A percentile compares a stretch with the other conserved stretches of the same genome.
These are phyloP conservation scores for Echeneis naucrates DNA, from an alignment of 2,797 vertebrate genomes.

Conservation along the genomic window DNA sequence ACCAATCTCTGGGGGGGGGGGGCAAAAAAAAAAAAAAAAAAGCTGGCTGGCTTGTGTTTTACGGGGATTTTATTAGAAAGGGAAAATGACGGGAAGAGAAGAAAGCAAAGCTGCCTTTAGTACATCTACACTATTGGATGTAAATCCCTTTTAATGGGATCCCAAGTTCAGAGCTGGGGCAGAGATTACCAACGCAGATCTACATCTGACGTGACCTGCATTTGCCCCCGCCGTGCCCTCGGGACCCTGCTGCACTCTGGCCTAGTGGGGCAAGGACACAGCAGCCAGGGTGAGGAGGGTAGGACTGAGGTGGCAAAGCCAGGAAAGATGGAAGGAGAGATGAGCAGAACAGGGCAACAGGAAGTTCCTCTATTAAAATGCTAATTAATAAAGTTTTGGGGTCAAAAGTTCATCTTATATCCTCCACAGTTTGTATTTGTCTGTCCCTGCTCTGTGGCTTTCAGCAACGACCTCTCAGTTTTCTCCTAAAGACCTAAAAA, in stretches of 20 bases:
- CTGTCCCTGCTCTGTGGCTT: too few species aligned
- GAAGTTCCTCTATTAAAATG: not conserved
- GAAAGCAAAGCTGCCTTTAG: constrained; percentile 78
- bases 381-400: not conserved
- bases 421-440: too few species aligned
- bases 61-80: constrained; percentile 64
- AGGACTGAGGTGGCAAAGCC: not conserved
- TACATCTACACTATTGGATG: constrained; percentile 86
- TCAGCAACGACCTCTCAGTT: too few species aligned
- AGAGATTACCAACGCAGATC: constrained; percentile 84
- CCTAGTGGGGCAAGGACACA: not conserved
- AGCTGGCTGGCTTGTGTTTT: constrained; percentile 45
- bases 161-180: constrained; percentile 84
- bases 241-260: constrained; percentile 19
- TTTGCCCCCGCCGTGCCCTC: constrained; percentile 69
- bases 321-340: not conserved
- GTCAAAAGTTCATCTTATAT: too few species aligned
- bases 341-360: not conserved
- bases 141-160: constrained; percentile 89
- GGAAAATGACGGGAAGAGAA: constrained; percentile 73
- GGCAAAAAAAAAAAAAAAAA: too few species aligned
- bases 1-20: not conserved
- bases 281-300: not conserved
- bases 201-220: constrained; percentile 80
- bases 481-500: not conserved